Conservation (phyloP, 2,113 vertebrate genomes). For the Cervus canadensis region DNA sequence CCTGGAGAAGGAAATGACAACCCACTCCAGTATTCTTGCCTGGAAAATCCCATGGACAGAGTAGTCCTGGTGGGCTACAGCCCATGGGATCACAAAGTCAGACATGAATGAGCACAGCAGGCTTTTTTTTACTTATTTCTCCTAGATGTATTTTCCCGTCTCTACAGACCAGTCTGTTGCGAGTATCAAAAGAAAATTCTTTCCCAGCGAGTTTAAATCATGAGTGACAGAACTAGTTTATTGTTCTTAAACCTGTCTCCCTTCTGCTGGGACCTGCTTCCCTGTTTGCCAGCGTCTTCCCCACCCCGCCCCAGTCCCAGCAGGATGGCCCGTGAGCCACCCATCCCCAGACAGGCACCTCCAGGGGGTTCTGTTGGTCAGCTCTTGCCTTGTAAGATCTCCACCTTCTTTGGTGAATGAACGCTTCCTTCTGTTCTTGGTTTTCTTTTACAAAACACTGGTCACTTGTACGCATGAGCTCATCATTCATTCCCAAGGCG, state of each 20-base stretch:
- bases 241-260: background rate
- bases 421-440: background rate
- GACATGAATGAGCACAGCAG: background rate
- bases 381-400: background rate
- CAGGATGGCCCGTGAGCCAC: background rate
- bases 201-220: background rate
- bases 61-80: background rate
- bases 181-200: background rate
- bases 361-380: background rate
- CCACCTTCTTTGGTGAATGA: background rate
- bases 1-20: background rate
- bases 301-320: rapidly evolving
- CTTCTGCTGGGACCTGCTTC: background rate
- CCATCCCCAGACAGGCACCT: background rate
- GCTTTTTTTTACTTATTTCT: background rate
- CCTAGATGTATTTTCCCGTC: background rate
- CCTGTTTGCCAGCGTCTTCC: background rate
- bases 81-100: background rate
- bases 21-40: background rate
- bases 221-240: background rate
- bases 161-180: background rate
- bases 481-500: background rate
- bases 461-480: background rate
- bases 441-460: background rate
- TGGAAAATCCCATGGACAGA: background rate